Evolutionary conservation across 2,888 invertebrate genomes (phyloP).

Genomic region (Noctua pronuba): DNA sequence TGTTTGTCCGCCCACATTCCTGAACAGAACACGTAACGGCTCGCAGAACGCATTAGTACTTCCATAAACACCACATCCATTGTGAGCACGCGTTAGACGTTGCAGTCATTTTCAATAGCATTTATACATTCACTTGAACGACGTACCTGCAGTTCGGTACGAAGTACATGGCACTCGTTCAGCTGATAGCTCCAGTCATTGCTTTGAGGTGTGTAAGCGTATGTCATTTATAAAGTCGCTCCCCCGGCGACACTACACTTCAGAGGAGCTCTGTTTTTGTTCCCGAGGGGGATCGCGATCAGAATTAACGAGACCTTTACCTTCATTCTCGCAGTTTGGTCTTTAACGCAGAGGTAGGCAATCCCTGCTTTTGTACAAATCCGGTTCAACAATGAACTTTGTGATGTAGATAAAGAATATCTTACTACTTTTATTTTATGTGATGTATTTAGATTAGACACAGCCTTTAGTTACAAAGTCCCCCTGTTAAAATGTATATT

Average conservation of each 20-base stretch:
- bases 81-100: constrained; percentile 52
- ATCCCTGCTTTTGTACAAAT: constrained; percentile 44
- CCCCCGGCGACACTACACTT: constrained; percentile 62
- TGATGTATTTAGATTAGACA: constrained; percentile 57
- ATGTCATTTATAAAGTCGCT: constrained; percentile 64
- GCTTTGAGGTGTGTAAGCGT: constrained; percentile 67
- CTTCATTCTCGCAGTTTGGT: constrained; percentile 54
- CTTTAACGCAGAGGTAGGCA: constrained; percentile 42
- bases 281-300: constrained; percentile 57
- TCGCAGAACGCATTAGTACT: constrained; percentile 62
- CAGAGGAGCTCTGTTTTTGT: constrained; percentile 55
- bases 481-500: constrained; percentile 58
- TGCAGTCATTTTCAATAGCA: constrained; percentile 56
- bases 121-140: constrained; percentile 55
- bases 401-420: constrained; percentile 48
- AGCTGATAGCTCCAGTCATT: constrained; percentile 63
- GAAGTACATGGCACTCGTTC: constrained; percentile 52
- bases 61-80: constrained; percentile 62
- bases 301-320: constrained; percentile 63
- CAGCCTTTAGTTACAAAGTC: constrained; percentile 41
- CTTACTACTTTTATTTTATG: constrained; percentile 47
- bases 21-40: constrained; percentile 64
- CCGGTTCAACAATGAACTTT: constrained; percentile 41
- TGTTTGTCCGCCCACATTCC: constrained; percentile 70
- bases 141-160: constrained; percentile 46